Percentiles rank a stretch among this genome's conserved stretches.
Conservation (phyloP, 2,888 invertebrate species). For the Scaeva pyrastri region DNA sequence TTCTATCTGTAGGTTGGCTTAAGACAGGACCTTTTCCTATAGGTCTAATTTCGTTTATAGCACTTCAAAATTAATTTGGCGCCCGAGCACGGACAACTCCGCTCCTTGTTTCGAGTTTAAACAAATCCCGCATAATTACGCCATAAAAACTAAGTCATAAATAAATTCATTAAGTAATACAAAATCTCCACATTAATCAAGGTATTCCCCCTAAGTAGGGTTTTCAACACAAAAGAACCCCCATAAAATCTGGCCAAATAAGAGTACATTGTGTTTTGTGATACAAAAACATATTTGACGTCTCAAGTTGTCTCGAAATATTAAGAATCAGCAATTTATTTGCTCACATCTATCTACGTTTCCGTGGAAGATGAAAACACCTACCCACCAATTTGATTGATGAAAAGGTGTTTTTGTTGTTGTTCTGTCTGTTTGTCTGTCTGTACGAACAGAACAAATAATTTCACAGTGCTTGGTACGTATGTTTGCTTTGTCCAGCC, state of each 20-base stretch:
- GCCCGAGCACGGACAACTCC: too few species aligned
- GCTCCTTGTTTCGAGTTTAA: too few species aligned
- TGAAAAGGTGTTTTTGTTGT: neutral
- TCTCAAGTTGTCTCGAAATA: neutral
- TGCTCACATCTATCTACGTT: neutral
- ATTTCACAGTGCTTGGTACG: constrained; percentile 2
- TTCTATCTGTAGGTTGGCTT: too few species aligned
- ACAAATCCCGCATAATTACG: too few species aligned
- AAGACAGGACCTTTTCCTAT: too few species aligned
- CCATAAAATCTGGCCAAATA: neutral
- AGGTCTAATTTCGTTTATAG: too few species aligned
- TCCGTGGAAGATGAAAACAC: neutral
- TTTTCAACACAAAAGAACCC: neutral
- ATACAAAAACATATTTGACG: neutral
- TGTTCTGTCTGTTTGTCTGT: too few species aligned
- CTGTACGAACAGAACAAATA: constrained; percentile 8
- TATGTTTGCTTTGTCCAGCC: constrained; percentile 7
- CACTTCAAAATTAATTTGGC: too few species aligned
- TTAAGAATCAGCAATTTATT: neutral
- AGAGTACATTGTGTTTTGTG: neutral
- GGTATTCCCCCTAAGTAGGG: neutral
- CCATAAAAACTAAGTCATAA: too few species aligned
- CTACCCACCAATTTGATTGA: constrained; percentile 8
- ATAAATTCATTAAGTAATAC: neutral
- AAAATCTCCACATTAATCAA: neutral